phyloP scores from a whole-genome alignment of 2,113 vertebrate species.

The Phocoena sinus region DNA sequence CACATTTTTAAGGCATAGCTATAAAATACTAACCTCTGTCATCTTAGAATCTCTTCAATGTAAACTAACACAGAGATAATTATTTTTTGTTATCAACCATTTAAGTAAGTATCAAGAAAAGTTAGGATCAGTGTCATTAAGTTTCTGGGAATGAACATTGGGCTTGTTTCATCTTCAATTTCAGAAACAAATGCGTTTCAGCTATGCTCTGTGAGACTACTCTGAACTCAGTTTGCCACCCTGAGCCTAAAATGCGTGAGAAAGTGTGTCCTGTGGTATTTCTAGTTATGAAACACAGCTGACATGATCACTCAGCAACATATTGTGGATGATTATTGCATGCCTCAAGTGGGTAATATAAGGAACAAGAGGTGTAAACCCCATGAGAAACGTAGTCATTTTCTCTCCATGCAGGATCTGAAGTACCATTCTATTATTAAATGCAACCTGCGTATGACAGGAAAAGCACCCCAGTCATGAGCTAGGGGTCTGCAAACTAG shows the following conservation, averaged over 20 bases:
- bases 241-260: neutral
- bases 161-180: neutral
- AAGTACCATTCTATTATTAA: neutral
- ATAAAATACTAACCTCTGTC: neutral
- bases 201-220: neutral
- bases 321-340: neutral
- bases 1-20: neutral
- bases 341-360: neutral
- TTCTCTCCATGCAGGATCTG: neutral
- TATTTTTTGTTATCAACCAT: neutral
- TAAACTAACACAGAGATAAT: neutral
- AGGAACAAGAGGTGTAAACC: neutral
- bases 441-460: neutral
- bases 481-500: neutral
- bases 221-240: neutral
- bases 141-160: neutral
- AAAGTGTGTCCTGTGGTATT: slow-evolving; percentile 8
- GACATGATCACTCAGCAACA: neutral
- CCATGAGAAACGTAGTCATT: neutral
- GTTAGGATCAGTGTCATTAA: neutral
- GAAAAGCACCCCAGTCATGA: neutral
- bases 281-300: slow-evolving; percentile 27
- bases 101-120: slow-evolving; percentile 32
- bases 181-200: slow-evolving; percentile 6
- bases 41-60: neutral